These are phyloP conservation scores for Eueides isabella DNA, from an alignment of 1,140 invertebrate genomes.

Conservation along the genomic window DNA sequence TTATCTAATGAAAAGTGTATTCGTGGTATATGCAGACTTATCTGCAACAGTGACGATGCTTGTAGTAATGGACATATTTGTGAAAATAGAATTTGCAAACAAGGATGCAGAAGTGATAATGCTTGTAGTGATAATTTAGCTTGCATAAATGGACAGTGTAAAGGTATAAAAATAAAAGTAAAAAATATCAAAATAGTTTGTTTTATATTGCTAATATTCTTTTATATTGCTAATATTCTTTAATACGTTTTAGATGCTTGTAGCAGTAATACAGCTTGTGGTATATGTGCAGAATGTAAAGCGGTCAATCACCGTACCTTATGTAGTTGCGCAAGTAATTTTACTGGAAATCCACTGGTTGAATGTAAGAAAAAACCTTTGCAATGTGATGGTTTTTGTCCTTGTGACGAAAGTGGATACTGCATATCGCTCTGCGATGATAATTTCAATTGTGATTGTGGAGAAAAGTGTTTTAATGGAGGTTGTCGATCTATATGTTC, in stretches of 20 bases:
- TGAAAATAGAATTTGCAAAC: slow-evolving; percentile 91
- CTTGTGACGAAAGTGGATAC: slow-evolving; percentile 90
- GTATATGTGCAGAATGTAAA: slow-evolving; percentile 91
- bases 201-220: neutral
- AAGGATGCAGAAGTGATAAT: slow-evolving; percentile 92
- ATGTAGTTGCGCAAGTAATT: slow-evolving; percentile 91
- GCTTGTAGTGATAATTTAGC: slow-evolving; percentile 88
- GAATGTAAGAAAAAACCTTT: slow-evolving; percentile 86
- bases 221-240: neutral
- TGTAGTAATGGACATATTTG: slow-evolving; percentile 93
- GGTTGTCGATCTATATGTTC: slow-evolving; percentile 86
- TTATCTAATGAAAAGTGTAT: slow-evolving; percentile 93
- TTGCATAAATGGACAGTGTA: slow-evolving; percentile 92
- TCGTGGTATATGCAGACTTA: slow-evolving; percentile 89
- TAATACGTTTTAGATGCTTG: slow-evolving; percentile 86
- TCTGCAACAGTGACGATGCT: slow-evolving; percentile 92
- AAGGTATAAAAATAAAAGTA: no score
- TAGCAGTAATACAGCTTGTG: slow-evolving; percentile 86
- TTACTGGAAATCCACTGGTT: slow-evolving; percentile 90
- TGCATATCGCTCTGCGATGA: slow-evolving; percentile 87
- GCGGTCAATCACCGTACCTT: slow-evolving; percentile 92
- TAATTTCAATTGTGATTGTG: slow-evolving; percentile 89
- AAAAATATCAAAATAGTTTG: no score
- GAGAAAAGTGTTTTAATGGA: slow-evolving; percentile 85
- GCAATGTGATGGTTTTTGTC: slow-evolving; percentile 87